Conservation (phyloP, 2,797 vertebrate genomes). For the Tarsius wallacei region DNA sequence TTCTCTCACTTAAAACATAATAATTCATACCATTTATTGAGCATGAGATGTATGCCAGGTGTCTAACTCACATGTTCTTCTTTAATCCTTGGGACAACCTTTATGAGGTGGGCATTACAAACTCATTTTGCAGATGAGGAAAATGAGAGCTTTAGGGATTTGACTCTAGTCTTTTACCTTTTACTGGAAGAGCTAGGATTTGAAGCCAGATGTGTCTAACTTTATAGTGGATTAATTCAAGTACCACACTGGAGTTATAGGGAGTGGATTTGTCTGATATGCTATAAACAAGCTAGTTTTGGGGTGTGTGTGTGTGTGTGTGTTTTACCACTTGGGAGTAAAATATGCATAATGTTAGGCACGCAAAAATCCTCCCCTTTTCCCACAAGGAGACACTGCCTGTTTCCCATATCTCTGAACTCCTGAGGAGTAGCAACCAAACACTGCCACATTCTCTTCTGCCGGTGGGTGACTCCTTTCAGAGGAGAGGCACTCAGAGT, state of each 20-base stretch:
- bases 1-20: background rate
- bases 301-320: background rate
- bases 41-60: too few species aligned
- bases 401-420: background rate
- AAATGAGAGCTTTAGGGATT: background rate
- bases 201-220: background rate
- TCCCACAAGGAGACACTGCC: background rate
- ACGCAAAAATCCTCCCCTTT: background rate
- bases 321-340: background rate
- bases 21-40: background rate
- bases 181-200: background rate
- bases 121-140: background rate
- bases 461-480: background rate
- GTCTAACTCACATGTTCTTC: background rate
- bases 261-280: background rate
- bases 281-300: background rate
- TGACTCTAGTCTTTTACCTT: background rate
- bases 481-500: background rate
- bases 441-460: background rate
- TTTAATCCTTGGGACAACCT: background rate
- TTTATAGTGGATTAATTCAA: background rate
- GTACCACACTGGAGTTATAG: background rate
- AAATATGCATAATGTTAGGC: background rate
- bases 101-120: background rate
- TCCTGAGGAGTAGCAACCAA: background rate